Conservation (phyloP, 2,888 invertebrate species). For the Phasia obesa region DNA sequence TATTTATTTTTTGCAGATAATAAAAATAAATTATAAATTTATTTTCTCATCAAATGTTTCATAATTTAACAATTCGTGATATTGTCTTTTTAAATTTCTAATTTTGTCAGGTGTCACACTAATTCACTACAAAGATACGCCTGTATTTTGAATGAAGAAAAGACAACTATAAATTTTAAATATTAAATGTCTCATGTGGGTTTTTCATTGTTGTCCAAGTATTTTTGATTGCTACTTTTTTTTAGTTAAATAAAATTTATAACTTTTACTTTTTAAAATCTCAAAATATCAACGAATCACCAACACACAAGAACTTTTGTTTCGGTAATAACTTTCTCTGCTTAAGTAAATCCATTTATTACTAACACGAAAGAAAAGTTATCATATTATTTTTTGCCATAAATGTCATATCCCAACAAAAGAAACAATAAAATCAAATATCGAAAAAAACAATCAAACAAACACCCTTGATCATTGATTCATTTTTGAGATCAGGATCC, state of each 20-base stretch:
- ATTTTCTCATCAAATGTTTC: conserved; percentile 8
- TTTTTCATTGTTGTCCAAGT: background rate
- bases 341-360: background rate
- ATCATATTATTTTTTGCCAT: too few species aligned
- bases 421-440: too few species aligned
- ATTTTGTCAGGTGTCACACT: conserved; percentile 55
- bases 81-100: conserved; percentile 30
- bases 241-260: conserved; percentile 41
- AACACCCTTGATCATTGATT: too few species aligned
- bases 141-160: conserved; percentile 27
- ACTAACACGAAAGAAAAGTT: too few species aligned
- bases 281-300: background rate
- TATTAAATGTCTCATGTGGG: background rate
- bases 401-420: too few species aligned
- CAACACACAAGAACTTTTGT: background rate
- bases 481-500: too few species aligned
- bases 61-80: conserved; percentile 27
- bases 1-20: conserved; percentile 6
- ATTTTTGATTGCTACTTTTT: background rate
- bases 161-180: background rate
- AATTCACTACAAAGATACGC: conserved; percentile 47
- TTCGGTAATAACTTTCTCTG: conserved; percentile 41
- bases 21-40: conserved; percentile 9
- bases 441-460: too few species aligned
- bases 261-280: conserved; percentile 62